These are phyloP conservation scores for Celastrina argiolus DNA, from an alignment of 2,888 invertebrate species.

Conservation along the genomic window DNA sequence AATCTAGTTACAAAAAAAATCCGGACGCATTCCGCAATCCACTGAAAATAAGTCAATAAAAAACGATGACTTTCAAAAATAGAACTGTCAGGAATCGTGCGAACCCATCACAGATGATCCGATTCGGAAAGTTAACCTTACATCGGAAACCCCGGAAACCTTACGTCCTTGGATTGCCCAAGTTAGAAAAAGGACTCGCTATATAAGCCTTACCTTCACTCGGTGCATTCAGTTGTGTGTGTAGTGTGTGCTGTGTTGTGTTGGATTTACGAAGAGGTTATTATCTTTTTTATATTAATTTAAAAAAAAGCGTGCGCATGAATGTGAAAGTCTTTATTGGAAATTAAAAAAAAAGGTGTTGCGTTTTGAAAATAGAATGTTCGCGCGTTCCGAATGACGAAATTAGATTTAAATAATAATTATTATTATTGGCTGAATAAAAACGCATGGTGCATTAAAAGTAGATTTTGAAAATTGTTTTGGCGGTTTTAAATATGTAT, in stretches of 20 bases:
- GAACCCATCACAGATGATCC: background rate
- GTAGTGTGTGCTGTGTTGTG: conserved; percentile 29
- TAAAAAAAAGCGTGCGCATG: background rate
- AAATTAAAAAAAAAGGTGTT: no score
- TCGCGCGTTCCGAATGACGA: background rate
- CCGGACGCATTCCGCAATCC: no score
- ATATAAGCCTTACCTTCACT: conserved; percentile 43
- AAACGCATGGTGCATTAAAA: no score
- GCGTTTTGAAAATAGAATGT: background rate
- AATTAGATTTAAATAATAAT: no score
- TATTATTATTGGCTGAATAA: no score
- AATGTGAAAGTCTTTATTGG: conserved; percentile 10
- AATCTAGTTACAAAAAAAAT: no score
- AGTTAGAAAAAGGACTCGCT: conserved; percentile 46
- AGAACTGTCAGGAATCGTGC: background rate
- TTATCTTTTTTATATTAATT: conserved; percentile 27
- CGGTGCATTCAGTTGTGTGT: conserved; percentile 30
- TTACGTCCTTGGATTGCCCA: conserved; percentile 32
- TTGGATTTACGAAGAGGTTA: conserved; percentile 28
- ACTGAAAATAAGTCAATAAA: no score
- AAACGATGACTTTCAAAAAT: background rate
- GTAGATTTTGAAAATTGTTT: no score
- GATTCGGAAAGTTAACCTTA: background rate
- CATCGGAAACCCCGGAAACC: conserved; percentile 34
- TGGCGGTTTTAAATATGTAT: no score